phyloP scores from a whole-genome alignment of 2,888 invertebrate species.

The Cerastoderma edule region DNA sequence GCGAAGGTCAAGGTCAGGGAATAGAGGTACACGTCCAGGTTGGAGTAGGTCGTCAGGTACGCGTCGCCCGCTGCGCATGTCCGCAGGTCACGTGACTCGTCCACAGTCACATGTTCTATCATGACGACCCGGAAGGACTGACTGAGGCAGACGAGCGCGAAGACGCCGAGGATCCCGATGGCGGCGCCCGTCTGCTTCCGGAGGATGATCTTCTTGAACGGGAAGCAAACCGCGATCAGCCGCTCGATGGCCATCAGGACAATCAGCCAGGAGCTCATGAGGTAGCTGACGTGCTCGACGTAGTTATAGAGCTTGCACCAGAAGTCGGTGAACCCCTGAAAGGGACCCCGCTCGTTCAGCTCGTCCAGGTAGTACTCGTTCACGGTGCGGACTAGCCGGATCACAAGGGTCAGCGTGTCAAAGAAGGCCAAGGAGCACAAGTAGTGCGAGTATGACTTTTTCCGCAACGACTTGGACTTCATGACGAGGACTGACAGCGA shows the following conservation, averaged over 20 bases:
- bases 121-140: slow-evolving; percentile 78
- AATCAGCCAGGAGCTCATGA: slow-evolving; percentile 82
- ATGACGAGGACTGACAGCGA: slow-evolving; percentile 78
- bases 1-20: slow-evolving; percentile 76
- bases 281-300: slow-evolving; percentile 73
- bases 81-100: slow-evolving; percentile 11
- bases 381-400: slow-evolving; percentile 61
- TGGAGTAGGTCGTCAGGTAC: slow-evolving; percentile 63
- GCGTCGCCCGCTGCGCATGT: slow-evolving; percentile 60
- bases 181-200: slow-evolving; percentile 76
- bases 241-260: slow-evolving; percentile 81
- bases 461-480: slow-evolving; percentile 75
- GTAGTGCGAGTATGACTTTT: slow-evolving; percentile 81
- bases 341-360: slow-evolving; percentile 41
- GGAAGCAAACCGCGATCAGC: slow-evolving; percentile 78
- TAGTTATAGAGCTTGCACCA: slow-evolving; percentile 79
- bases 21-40: slow-evolving; percentile 69
- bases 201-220: slow-evolving; percentile 75
- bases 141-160: slow-evolving; percentile 71
- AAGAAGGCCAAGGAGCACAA: slow-evolving; percentile 79
- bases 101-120: slow-evolving; percentile 50
- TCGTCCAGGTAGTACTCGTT: slow-evolving; percentile 60
- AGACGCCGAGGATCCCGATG: slow-evolving; percentile 70
- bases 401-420: slow-evolving; percentile 76
- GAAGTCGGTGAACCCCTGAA: slow-evolving; percentile 65